Conservation (phyloP, 1,140 invertebrate genomes). For the Tribolium castaneum region DNA sequence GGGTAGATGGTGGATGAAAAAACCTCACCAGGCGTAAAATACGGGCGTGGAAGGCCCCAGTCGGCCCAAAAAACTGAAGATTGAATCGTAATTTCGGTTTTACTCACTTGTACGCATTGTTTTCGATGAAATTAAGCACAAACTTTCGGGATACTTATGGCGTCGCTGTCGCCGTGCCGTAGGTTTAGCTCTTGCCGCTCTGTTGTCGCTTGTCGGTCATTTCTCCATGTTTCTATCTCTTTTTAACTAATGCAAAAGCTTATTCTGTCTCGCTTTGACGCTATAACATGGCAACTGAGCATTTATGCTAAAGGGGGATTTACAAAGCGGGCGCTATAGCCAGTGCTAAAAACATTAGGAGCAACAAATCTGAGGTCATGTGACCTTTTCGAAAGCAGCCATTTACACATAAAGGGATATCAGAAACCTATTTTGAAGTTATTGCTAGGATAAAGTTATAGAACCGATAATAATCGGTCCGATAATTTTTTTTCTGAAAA, state of each 20-base stretch:
- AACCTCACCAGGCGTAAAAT: constrained; percentile 4
- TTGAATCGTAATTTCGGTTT: neutral
- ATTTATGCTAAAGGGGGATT: neutral
- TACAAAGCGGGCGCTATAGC: neutral
- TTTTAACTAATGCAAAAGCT: constrained; percentile 12
- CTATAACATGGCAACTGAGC: constrained; percentile 25
- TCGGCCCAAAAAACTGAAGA: neutral
- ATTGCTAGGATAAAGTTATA: too few relatives aligned
- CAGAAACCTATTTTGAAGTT: too few relatives aligned
- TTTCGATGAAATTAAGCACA: constrained; percentile 39
- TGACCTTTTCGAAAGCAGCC: too few relatives aligned
- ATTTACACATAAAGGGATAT: too few relatives aligned
- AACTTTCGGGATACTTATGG: constrained; percentile 55
- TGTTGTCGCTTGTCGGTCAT: constrained; percentile 40
- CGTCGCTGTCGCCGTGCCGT: constrained; percentile 46
- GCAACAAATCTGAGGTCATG: too few relatives aligned
- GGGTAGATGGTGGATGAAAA: constrained; percentile 42
- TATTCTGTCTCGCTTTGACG: neutral
- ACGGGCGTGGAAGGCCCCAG: neutral
- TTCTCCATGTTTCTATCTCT: neutral
- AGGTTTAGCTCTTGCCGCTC: constrained; percentile 29
- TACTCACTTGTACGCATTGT: constrained; percentile 48
- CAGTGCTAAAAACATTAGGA: neutral
- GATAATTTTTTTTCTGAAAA: too few relatives aligned
- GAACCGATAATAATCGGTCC: too few relatives aligned